These are phyloP conservation scores for Ephialtes manifestator DNA, from an alignment of 2,888 invertebrate genomes.

Conservation along the genomic window DNA sequence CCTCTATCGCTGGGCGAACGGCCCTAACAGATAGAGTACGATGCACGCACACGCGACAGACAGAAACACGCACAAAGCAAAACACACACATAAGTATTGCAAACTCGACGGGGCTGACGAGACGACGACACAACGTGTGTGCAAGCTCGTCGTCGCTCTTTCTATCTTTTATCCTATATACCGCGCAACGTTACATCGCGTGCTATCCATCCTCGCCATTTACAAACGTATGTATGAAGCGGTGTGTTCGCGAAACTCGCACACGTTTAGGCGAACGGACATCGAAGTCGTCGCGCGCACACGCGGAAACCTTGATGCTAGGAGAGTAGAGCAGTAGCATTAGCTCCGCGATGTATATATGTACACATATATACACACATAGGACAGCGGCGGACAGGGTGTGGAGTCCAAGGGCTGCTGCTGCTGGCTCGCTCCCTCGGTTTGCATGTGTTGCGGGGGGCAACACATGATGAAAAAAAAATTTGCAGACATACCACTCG, in stretches of 20 bases:
- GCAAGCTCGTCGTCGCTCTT: slow-evolving; percentile 42
- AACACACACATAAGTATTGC: not conserved
- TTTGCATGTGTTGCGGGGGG: too few relatives aligned
- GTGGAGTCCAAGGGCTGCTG: slow-evolving; percentile 23
- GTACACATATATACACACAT: not conserved
- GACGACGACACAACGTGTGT: slow-evolving; percentile 34
- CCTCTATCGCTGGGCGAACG: slow-evolving; percentile 24
- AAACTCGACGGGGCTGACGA: slow-evolving; percentile 25
- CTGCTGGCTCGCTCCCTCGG: not conserved
- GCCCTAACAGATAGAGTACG: slow-evolving; percentile 38
- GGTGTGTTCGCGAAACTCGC: slow-evolving; percentile 2
- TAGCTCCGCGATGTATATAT: not conserved
- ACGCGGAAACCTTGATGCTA: slow-evolving; percentile 54
- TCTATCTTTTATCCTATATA: slow-evolving; percentile 42
- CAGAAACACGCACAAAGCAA: not conserved
- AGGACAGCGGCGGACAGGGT: not conserved
- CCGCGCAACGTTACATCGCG: slow-evolving; percentile 71
- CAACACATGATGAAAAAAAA: slow-evolving; percentile 25
- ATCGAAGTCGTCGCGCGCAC: slow-evolving; percentile 55
- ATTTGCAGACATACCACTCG: slow-evolving; percentile 1
- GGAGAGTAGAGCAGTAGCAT: slow-evolving; percentile 45
- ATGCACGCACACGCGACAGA: slow-evolving; percentile 14
- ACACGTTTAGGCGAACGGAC: slow-evolving; percentile 11
- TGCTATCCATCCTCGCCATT: slow-evolving; percentile 72
- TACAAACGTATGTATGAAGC: slow-evolving; percentile 68